phyloP scores from a whole-genome alignment of 2,113 vertebrate genomes.

The Jaculus jaculus region DNA sequence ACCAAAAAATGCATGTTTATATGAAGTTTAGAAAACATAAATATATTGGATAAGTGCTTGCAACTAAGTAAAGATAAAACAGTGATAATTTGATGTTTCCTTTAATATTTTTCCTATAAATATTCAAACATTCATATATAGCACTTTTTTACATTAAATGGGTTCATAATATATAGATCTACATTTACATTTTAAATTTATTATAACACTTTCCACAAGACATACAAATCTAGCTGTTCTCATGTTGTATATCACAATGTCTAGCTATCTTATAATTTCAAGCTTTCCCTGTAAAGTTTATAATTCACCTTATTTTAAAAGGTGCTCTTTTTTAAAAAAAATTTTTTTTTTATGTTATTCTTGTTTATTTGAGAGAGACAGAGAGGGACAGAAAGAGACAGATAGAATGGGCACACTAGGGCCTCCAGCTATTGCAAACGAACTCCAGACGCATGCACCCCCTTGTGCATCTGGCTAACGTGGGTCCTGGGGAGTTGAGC shows the following conservation, averaged over 20 bases:
- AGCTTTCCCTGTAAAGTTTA: neutral
- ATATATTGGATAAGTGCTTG: neutral
- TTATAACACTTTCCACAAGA: neutral
- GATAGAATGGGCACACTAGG: no score
- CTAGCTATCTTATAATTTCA: neutral
- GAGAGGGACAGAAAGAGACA: no score
- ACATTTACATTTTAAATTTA: slow-evolving; percentile 35
- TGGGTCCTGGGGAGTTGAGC: no score
- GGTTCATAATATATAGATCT: neutral
- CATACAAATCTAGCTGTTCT: slow-evolving; percentile 36
- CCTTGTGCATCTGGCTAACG: no score
- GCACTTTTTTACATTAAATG: neutral
- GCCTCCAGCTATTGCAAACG: no score
- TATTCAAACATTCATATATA: slow-evolving; percentile 14
- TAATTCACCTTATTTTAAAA: slow-evolving; percentile 46
- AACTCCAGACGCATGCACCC: no score
- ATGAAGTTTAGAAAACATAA: slow-evolving; percentile 21
- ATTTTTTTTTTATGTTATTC: no score
- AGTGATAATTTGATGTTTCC: neutral
- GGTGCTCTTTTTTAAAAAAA: slow-evolving; percentile 1
- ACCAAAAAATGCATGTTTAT: neutral
- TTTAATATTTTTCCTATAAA: slow-evolving; percentile 26
- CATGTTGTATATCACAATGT: neutral
- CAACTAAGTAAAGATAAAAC: neutral
- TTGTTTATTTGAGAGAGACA: no score